Base-by-base conservation (phyloP, 1,140 invertebrate genomes). In the Lamellibrachia luymesi region DNA sequence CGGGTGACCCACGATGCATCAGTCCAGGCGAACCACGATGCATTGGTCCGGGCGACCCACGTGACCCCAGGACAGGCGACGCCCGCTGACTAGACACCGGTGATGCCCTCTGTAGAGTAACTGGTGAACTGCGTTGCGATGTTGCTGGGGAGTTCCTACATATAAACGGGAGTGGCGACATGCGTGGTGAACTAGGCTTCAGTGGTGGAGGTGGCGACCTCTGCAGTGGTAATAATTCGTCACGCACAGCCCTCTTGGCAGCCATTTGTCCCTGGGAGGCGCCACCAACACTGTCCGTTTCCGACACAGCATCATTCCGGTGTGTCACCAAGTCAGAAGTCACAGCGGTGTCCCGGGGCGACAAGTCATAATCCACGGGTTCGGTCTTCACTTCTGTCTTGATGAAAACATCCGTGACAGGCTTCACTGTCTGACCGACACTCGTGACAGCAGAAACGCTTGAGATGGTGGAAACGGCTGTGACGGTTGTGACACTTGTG, bases 391-490 rank as follows among this genome's bases (percentile, higher is more conserved):
- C 13, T 92, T 52, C 50, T 25, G 51, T 51, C n/a, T 92, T 17
- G 17, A 91, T 92, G 50, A 93, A 64, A 49, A 92, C 91, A 2
- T 51, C 93, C 51, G 93, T 93, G 93, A 93, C 94, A 38, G 92
- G 94, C 92, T n/a, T 94, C 51, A 92, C 94, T 64, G 93, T 93
- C 92, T 50, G 13, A 90, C 93, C 8, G 89, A 38, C 93, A 92
- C n/a, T 38, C 49, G 92, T 91, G 92, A 10, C 64, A n/a, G 92
- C 64, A 91, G 80, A 22, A 22, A 80, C 17, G 13, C 64, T 80
- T 80, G 13, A 1, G 38, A 38, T 80, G 64, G 64, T 22, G 13
- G 64, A 80, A 10, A 22, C 17, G 64, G 13, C 64, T 10, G 64
- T 80, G 64, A 80, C 64, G 13, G 64, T 80, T 2, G 64, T 80